Evolutionary conservation across 2,797 vertebrate species (phyloP).

Genomic region (Mionectes olivaceus): DNA sequence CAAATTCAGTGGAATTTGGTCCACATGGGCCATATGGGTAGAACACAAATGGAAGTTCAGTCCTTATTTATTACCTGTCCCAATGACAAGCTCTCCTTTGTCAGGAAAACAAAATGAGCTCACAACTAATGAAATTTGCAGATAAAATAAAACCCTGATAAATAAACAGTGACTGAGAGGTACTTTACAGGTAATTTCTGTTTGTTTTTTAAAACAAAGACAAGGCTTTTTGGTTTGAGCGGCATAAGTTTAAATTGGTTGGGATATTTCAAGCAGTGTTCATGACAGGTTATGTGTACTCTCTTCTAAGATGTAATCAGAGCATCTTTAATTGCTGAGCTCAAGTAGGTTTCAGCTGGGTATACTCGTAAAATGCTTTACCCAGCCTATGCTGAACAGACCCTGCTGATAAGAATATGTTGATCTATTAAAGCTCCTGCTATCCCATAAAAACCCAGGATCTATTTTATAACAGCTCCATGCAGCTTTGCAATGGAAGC

Average conservation of each 20-base stretch:
- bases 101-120: slow-evolving; percentile 6
- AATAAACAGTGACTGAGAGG: not conserved
- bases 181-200: not conserved
- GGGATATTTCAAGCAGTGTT: not conserved
- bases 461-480: slow-evolving; percentile 23
- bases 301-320: slow-evolving; percentile 33
- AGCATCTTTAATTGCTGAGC: slow-evolving; percentile 37
- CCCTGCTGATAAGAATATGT: not conserved
- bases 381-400: not conserved
- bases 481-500: not conserved
- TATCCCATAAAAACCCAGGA: slow-evolving; percentile 20
- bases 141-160: not conserved
- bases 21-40: slow-evolving; percentile 25
- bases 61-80: not conserved
- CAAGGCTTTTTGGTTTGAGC: not conserved
- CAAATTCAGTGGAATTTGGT: not conserved
- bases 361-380: not conserved
- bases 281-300: not conserved
- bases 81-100: not conserved
- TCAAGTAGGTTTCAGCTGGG: slow-evolving; percentile 1
- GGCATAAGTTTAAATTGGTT: not conserved
- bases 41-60: slow-evolving; percentile 34
- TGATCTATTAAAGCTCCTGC: slow-evolving; percentile 35
- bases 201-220: not conserved
- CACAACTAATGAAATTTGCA: not conserved